Evolutionary conservation across 2,888 invertebrate genomes (phyloP).

Genomic region (Athripsodes cinereus): DNA sequence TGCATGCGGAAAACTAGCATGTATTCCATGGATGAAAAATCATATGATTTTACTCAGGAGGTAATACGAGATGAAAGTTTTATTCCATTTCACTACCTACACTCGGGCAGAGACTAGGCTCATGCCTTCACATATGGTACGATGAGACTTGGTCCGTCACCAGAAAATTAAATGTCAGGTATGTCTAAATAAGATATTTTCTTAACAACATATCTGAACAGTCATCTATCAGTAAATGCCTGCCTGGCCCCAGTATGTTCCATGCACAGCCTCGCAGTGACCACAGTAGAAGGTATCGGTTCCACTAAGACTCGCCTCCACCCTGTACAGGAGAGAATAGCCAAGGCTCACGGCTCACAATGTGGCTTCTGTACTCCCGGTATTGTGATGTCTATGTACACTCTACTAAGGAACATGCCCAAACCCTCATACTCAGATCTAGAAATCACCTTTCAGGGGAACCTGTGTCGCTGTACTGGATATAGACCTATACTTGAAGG

Average conservation of each 20-base stretch:
- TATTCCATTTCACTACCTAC: too few species aligned
- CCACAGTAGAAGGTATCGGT: constrained; percentile 91
- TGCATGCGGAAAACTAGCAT: too few species aligned
- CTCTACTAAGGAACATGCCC: constrained; percentile 67
- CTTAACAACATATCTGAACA: constrained; percentile 31
- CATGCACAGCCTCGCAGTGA: constrained; percentile 82
- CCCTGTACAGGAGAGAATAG: constrained; percentile 82
- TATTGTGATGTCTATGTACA: constrained; percentile 96
- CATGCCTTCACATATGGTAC: too few species aligned
- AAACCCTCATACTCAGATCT: constrained; percentile 70
- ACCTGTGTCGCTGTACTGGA: constrained; percentile 88
- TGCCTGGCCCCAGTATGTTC: constrained; percentile 84
- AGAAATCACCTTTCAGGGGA: constrained; percentile 77
- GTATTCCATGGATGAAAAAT: too few species aligned
- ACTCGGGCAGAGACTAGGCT: too few species aligned
- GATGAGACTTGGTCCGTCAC: too few species aligned
- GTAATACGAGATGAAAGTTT: too few species aligned
- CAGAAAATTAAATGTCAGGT: too few species aligned
- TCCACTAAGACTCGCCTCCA: constrained; percentile 71
- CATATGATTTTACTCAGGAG: too few species aligned
- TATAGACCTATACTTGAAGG: constrained; percentile 92
- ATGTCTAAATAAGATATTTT: too few species aligned
- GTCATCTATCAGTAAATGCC: constrained; percentile 81
- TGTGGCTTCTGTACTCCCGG: constrained; percentile 96
- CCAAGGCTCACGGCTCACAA: constrained; percentile 88